These are phyloP conservation scores for Cecidostiba fungosa DNA, from an alignment of 2,888 invertebrate species.

Conservation along the genomic window DNA sequence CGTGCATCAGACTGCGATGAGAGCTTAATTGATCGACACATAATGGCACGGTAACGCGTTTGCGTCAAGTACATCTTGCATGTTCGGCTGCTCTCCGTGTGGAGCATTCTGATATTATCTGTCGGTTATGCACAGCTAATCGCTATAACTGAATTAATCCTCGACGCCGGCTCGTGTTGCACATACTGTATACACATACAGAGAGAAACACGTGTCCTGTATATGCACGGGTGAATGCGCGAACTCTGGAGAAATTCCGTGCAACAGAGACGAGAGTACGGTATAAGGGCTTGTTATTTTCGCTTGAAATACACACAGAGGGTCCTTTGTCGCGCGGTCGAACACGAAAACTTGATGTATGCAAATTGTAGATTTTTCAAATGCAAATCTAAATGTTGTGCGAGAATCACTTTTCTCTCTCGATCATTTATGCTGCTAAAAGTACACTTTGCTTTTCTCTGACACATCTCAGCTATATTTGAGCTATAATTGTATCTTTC, in stretches of 20 bases:
- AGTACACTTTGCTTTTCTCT: conserved; percentile 7
- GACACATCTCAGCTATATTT: not conserved
- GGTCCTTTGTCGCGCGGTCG: not conserved
- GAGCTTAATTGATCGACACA: conserved; percentile 69
- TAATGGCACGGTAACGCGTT: conserved; percentile 62
- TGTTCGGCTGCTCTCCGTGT: not conserved
- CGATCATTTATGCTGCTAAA: not conserved
- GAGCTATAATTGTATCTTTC: not conserved
- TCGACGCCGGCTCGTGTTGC: not conserved
- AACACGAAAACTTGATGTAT: conserved; percentile 12
- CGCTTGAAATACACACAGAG: not conserved
- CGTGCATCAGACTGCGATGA: not conserved
- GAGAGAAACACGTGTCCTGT: not conserved
- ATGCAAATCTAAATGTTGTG: conserved; percentile 22
- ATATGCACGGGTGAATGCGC: no score
- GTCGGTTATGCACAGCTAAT: conserved; percentile 43
- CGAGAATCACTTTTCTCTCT: not conserved
- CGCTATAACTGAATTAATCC: conserved; percentile 38
- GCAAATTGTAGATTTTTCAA: conserved; percentile 7
- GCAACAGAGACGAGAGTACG: not conserved
- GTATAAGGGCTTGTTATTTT: conserved; percentile 8
- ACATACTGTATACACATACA: not conserved
- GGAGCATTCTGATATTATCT: conserved; percentile 38
- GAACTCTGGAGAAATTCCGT: not conserved
- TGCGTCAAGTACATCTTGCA: conserved; percentile 66